Base-by-base conservation (phyloP, 30 jellyfish, hydroid and myxozoan genomes). In the Chironex yamaguchii region DNA sequence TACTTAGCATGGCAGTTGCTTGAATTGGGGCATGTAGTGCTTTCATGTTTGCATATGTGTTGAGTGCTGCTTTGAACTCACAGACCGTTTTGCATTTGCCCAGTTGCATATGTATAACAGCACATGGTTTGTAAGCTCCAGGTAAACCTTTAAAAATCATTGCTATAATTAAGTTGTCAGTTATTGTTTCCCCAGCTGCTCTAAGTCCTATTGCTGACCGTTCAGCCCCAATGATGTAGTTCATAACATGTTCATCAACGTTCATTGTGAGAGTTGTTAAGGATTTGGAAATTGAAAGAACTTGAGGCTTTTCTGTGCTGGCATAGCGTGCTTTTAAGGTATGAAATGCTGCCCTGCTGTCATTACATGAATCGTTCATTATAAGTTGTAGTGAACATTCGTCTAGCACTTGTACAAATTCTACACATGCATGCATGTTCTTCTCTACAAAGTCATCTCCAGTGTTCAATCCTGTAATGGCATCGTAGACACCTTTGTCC, bases 1-100 rank as follows among this genome's bases (percentile, higher is more conserved):
- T 66, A 27, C 22, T 66, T 1, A 29, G 36, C 76, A 58, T 63
- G 1, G 72, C 84, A 29, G 76, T 2, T 12, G 85, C 24, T 24
- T 81, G 48, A 26, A 62, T 6, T 50, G 53, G 78, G 11, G 91
- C 34, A 3, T 84, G 71, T 0, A 63, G 0, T 2, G 86, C 82
- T 52, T 67, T 86, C 1, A 69, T 82, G 36, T 82, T 82, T 11
- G 92, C 78, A 34, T 28, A 66, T 24, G 52, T 82, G 69, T 67
- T 65, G 31, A 65, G 69, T 1, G 86, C 92, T 82, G 92, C 92
- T 32, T 82, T 82, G 36, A 82, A 82, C 27, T 42, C 87, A 26
- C 86, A 29, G 29, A 66, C 2, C 79, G 50, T 58, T 50, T 82
- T 82, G 30, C 26, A 49, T 67, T 81, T 82, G 34, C 69, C 92